These are phyloP conservation scores for Galemys pyrenaicus DNA, from an alignment of 2,113 vertebrate species.

Conservation along the genomic window DNA sequence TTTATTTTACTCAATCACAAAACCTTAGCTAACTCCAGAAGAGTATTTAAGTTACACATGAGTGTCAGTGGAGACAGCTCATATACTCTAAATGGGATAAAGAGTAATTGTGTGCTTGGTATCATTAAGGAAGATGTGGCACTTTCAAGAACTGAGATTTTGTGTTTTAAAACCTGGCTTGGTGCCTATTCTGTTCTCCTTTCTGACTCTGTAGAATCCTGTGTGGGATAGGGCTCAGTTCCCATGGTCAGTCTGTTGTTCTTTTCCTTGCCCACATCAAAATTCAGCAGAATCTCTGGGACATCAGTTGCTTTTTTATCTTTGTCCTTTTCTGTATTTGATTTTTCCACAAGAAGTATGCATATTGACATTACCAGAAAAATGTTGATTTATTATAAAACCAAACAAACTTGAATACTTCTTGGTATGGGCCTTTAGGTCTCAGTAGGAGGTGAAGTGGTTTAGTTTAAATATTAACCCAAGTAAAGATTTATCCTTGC, in stretches of 20 bases:
- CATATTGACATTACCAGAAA: not conserved
- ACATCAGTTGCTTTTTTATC: not conserved
- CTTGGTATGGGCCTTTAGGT: constrained; percentile 1
- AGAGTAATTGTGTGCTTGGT: not conserved
- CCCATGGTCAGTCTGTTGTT: not conserved
- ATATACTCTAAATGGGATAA: not conserved
- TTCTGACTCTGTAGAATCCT: not conserved
- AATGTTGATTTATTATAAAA: not conserved
- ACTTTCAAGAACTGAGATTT: not conserved
- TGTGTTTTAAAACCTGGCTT: constrained; percentile 22
- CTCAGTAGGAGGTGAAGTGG: not conserved
- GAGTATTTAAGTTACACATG: not conserved
- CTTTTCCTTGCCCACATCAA: not conserved
- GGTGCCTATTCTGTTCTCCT: not conserved
- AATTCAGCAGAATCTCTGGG: not conserved
- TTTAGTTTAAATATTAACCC: constrained; percentile 10
- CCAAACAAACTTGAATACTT: not conserved
- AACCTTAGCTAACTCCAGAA: not conserved
- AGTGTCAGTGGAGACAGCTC: not conserved
- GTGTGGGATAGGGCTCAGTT: not conserved
- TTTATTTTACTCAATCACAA: not conserved
- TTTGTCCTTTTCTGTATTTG: constrained; percentile 11
- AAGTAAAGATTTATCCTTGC: not conserved
- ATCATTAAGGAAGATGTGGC: not conserved
- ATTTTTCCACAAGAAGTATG: not conserved